Percentiles rank a stretch among this genome's conserved stretches.
phyloP scores from a whole-genome alignment of 2,113 vertebrate genomes.

The Nannospalax galili region DNA sequence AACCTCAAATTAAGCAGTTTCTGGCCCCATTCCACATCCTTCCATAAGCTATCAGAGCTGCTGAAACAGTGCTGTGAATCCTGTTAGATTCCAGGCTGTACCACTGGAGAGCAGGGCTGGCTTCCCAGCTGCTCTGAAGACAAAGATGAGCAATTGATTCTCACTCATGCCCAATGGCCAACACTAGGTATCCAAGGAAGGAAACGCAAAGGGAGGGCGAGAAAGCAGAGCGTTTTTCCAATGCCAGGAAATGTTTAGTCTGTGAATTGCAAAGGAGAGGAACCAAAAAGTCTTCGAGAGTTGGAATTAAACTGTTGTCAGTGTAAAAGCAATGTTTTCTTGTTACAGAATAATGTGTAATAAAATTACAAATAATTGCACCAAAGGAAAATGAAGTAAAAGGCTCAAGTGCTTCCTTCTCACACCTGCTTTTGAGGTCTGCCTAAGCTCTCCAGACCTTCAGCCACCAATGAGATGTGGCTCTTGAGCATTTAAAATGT shows the following conservation, averaged over 20 bases:
- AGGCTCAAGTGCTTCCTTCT: not conserved
- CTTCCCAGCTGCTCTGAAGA: not conserved
- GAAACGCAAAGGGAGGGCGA: not conserved
- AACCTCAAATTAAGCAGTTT: constrained; percentile 79
- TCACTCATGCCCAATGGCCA: not conserved
- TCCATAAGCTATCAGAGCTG: constrained; percentile 6
- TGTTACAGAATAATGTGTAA: not conserved
- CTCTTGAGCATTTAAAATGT: not conserved
- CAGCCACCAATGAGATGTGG: not conserved
- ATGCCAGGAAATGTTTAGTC: not conserved
- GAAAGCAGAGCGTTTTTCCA: not conserved
- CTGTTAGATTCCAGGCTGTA: not conserved
- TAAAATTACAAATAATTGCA: constrained; percentile 12
- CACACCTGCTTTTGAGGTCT: not conserved
- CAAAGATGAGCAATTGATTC: not conserved
- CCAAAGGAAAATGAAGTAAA: not conserved
- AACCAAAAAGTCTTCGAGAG: not conserved
- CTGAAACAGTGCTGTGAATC: not conserved
- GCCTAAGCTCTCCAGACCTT: not conserved
- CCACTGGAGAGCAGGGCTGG: not conserved
- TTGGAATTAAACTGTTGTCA: not conserved
- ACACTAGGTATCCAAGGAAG: not conserved
- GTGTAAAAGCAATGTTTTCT: not conserved
- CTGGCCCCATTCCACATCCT: constrained; percentile 54
- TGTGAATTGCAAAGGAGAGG: not conserved